Conservation (phyloP, 2,797 vertebrate species). For the Eupleurogrammus muticus region DNA sequence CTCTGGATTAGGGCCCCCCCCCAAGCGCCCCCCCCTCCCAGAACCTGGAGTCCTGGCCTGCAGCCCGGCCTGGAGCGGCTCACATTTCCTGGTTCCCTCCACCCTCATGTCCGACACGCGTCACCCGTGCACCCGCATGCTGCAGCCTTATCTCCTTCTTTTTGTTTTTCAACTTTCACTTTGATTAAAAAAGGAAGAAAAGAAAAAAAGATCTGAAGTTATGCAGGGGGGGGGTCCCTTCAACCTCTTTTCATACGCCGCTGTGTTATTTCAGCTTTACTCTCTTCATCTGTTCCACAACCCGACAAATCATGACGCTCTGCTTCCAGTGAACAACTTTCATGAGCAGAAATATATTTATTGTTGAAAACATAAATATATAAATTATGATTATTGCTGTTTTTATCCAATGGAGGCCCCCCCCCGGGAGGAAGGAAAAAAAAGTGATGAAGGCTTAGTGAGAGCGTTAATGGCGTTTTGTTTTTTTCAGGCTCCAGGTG, state of each 20-base stretch:
- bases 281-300: background rate
- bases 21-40: no score
- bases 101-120: conserved; percentile 48
- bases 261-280: background rate
- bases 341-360: conserved; percentile 80
- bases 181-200: background rate
- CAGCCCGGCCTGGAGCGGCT: conserved; percentile 69
- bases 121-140: conserved; percentile 11
- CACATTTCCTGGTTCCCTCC: conserved; percentile 75
- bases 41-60: no score
- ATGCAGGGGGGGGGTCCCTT: background rate
- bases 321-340: conserved; percentile 54
- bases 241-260: background rate
- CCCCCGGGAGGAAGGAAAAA: no score
- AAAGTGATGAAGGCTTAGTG: conserved; percentile 54
- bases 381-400: conserved; percentile 79
- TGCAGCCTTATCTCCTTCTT: conserved; percentile 23
- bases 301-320: conserved; percentile 30
- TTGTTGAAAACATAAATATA: conserved; percentile 85
- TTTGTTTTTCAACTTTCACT: conserved; percentile 3
- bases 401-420: conserved; percentile 65
- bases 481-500: conserved; percentile 37
- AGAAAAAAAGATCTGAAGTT: conserved; percentile 2
- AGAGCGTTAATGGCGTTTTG: conserved; percentile 46
- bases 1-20: conserved; percentile 72